Conservation (phyloP, 2,797 vertebrate genomes). For the Chiloscyllium punctatum region DNA sequence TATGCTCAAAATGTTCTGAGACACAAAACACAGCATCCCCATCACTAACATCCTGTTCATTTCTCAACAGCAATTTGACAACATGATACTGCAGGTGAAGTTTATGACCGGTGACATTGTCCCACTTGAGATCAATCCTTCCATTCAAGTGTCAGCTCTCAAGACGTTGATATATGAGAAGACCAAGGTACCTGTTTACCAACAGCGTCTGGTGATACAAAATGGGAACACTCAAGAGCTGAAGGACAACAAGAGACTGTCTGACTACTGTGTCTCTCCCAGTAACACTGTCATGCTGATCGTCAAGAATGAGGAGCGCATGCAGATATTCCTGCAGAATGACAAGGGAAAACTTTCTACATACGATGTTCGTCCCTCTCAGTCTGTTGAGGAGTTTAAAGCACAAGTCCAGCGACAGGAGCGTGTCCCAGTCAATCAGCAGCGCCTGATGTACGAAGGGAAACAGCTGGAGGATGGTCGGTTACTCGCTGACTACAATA, state of each 20-base stretch:
- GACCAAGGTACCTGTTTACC: neutral
- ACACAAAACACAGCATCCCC: neutral
- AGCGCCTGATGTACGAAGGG: slow-evolving; percentile 18
- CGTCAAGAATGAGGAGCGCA: neutral
- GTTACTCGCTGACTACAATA: slow-evolving; percentile 37
- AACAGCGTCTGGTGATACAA: neutral
- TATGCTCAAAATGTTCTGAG: neutral
- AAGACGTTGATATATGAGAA: neutral
- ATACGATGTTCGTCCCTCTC: neutral
- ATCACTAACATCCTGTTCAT: neutral
- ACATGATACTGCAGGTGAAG: slow-evolving; percentile 38
- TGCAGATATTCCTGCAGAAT: slow-evolving; percentile 35
- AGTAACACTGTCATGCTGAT: neutral
- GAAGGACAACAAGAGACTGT: neutral
- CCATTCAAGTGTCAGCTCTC: neutral
- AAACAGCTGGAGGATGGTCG: slow-evolving; percentile 30
- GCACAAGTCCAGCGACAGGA: neutral
- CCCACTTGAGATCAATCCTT: slow-evolving; percentile 23
- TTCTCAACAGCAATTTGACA: slow-evolving; percentile 10
- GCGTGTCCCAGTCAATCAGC: slow-evolving; percentile 25
- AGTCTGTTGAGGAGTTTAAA: neutral
- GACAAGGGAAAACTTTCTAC: slow-evolving; percentile 16
- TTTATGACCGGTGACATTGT: neutral
- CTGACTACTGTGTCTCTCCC: neutral
- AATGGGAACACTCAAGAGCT: neutral